Conservation (phyloP, 1,140 invertebrate species). For the Psix sp. region DNA sequence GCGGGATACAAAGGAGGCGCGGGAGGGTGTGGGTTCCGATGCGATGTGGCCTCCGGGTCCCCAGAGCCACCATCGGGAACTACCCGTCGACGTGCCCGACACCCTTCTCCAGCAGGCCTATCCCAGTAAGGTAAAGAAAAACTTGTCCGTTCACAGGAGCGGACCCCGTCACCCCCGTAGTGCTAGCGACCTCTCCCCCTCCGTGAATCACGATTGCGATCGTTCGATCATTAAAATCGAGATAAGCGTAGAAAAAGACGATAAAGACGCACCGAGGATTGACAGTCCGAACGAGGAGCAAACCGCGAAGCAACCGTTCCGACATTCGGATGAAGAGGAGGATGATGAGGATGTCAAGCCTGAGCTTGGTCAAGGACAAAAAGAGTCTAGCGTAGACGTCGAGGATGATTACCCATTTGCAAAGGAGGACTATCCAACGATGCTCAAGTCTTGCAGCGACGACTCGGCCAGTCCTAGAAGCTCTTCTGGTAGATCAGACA, state of each 20-base stretch:
- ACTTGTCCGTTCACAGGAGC: conserved; percentile 61
- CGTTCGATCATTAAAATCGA: conserved; percentile 71
- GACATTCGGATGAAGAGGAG: conserved; percentile 47
- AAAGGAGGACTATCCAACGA: conserved; percentile 75
- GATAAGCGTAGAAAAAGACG: conserved; percentile 68
- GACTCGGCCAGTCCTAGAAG: conserved; percentile 74
- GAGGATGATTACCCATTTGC: conserved; percentile 75
- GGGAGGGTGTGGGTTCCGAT: conserved; percentile 71
- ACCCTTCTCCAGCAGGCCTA: conserved; percentile 95
- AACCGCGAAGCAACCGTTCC: conserved; percentile 55
- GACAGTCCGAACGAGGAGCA: conserved; percentile 28
- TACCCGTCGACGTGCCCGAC: conserved; percentile 98
- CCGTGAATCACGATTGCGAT: conserved; percentile 64
- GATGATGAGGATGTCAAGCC: conserved; percentile 11
- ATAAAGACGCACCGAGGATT: conserved; percentile 30
- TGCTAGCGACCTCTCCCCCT: conserved; percentile 73
- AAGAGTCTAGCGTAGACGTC: conserved; percentile 70
- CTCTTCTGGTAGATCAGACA: conserved; percentile 73
- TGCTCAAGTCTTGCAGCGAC: conserved; percentile 74
- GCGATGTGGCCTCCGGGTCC: conserved; percentile 76
- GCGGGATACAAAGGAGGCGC: conserved; percentile 68
- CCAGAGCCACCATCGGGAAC: conserved; percentile 92
- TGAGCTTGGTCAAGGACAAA: conserved; percentile 46
- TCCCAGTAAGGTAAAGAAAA: conserved; percentile 87
- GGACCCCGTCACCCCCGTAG: conserved; percentile 67